phyloP scores from a whole-genome alignment of 2,888 invertebrate genomes.

The Machimus atricapillus region DNA sequence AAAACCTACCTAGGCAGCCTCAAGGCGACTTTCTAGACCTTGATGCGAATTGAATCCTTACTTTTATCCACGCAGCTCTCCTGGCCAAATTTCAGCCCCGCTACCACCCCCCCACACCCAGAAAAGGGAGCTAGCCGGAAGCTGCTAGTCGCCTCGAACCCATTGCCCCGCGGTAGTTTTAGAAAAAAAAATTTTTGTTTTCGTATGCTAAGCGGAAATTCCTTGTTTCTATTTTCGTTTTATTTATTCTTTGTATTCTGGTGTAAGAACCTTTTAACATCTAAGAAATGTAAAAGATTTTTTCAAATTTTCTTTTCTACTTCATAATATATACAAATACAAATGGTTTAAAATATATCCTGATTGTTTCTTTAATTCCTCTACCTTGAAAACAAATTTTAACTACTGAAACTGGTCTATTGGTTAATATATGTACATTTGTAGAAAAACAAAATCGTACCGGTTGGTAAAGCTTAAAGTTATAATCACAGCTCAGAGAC shows the following conservation, averaged over 20 bases:
- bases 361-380: neutral
- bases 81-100: neutral
- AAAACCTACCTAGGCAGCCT: neutral
- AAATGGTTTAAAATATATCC: conserved; percentile 31
- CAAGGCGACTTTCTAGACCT: neutral
- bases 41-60: neutral
- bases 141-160: neutral
- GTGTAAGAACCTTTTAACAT: conserved; percentile 22
- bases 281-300: conserved; percentile 21
- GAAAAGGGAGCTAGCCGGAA: neutral
- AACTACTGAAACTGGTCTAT: no score
- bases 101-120: neutral
- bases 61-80: neutral
- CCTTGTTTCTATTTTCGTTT: neutral
- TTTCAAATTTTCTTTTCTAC: conserved; percentile 1
- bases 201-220: neutral
- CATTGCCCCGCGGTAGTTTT: neutral
- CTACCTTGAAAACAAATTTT: neutral
- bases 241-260: conserved; percentile 25
- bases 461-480: no score
- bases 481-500: no score
- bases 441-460: no score
- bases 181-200: neutral
- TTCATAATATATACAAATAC: conserved; percentile 34
- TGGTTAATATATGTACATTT: no score